Percentiles rank a stretch among this genome's conserved stretches.
Conservation (phyloP, 2,113 vertebrate species). For the Coptodon rendalli region DNA sequence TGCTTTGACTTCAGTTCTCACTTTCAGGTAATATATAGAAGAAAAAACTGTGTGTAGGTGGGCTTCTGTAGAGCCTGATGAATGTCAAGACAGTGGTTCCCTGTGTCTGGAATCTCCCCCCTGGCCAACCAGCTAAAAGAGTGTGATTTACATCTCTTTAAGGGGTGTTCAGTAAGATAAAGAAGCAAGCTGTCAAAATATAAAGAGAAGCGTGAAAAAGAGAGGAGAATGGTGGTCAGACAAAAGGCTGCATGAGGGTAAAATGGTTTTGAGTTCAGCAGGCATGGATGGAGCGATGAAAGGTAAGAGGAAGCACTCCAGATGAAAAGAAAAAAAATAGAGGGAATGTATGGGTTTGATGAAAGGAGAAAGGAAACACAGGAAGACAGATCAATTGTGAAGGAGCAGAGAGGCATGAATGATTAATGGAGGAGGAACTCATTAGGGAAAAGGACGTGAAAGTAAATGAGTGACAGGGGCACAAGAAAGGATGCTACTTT, state of each 20-base stretch:
- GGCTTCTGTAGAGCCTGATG: background rate
- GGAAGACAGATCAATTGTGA: slow-evolving; percentile 56
- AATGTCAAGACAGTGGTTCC: background rate
- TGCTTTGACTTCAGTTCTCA: background rate
- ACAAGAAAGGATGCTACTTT: background rate
- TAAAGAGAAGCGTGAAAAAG: background rate
- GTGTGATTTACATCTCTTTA: background rate
- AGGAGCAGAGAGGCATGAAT: slow-evolving; percentile 54
- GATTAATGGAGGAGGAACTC: slow-evolving; percentile 55
- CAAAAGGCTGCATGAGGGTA: background rate
- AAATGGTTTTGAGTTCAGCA: background rate
- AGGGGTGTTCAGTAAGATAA: background rate
- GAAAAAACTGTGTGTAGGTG: background rate
- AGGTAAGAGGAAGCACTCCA: background rate
- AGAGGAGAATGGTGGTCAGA: background rate
- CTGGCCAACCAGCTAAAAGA: background rate
- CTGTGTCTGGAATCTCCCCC: background rate
- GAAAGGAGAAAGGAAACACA: slow-evolving; percentile 34
- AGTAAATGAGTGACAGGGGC: slow-evolving; percentile 13
- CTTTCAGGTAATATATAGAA: background rate
- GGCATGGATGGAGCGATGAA: slow-evolving; percentile 8
- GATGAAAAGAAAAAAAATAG: slow-evolving; percentile 2
- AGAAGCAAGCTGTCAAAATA: background rate
- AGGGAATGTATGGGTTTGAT: slow-evolving; percentile 21
- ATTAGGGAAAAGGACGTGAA: slow-evolving; percentile 32